A percentile compares a stretch with the other conserved stretches of the same genome.
Conservation (phyloP, 2,888 invertebrate species). For the Meta bourneti region DNA sequence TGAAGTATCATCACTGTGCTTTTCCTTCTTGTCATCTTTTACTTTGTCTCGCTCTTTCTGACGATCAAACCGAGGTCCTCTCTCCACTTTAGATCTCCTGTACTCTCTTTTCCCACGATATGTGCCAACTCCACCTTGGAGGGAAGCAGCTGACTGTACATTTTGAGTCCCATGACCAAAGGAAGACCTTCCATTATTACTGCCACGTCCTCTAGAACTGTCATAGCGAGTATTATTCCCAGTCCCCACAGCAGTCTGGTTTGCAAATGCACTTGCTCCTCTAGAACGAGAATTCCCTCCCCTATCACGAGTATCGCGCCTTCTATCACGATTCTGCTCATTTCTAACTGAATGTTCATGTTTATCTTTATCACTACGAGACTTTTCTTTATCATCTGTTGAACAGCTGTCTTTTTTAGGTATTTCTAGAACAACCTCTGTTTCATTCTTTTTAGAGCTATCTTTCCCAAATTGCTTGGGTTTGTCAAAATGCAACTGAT, state of each 20-base stretch:
- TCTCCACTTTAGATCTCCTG: slow-evolving; percentile 77
- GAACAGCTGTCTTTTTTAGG: slow-evolving; percentile 50
- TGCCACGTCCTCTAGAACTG: slow-evolving; percentile 45
- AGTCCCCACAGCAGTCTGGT: slow-evolving; percentile 29
- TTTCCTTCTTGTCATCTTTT: slow-evolving; percentile 75
- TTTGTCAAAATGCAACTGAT: slow-evolving; percentile 80
- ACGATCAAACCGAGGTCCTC: slow-evolving; percentile 78
- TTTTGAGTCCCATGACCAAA: slow-evolving; percentile 48
- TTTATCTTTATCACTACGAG: slow-evolving; percentile 78
- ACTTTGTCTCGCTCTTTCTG: slow-evolving; percentile 76
- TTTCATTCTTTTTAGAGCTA: slow-evolving; percentile 55
- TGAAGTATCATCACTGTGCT: slow-evolving; percentile 77
- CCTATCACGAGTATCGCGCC: slow-evolving; percentile 78
- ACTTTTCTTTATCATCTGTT: slow-evolving; percentile 83
- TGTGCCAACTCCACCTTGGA: slow-evolving; percentile 76
- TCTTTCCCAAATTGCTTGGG: slow-evolving; percentile 78
- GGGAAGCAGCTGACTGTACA: slow-evolving; percentile 30
- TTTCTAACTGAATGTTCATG: slow-evolving; percentile 68
- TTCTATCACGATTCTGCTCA: slow-evolving; percentile 64
- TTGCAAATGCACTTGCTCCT: slow-evolving; percentile 64
- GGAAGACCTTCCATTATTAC: slow-evolving; percentile 60
- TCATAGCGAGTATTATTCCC: slow-evolving; percentile 47
- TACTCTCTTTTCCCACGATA: slow-evolving; percentile 79
- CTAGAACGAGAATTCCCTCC: slow-evolving; percentile 78
- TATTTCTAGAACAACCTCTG: slow-evolving; percentile 35